Evolutionary conservation across 2,113 vertebrate genomes (phyloP), one percentile per base, ranked within the genome.

Genomic region (Gnathonemus longibarbis): DNA sequence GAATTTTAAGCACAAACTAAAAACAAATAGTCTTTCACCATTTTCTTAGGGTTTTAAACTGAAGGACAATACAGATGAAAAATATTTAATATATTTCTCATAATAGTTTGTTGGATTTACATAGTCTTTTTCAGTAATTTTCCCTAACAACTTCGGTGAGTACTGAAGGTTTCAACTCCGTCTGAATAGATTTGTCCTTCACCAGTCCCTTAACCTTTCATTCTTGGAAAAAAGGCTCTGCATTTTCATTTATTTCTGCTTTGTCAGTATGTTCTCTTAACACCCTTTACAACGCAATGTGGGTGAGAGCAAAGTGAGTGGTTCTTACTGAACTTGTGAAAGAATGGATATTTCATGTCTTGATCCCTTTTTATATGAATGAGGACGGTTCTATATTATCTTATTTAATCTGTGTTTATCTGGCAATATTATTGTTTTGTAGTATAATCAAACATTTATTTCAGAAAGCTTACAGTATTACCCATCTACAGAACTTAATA

Each of bases 141-240:
- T 48, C 11, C 7, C 70, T 49, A 10, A 2, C 35, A 74, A 50
- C 74, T 46, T 83, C 66, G 21, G 8, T 88, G 50, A 88, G 74
- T 86, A 45, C 70, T 5, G 46, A 27, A 74, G 66, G 31, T 77
- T 77, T 77, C 48, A 90, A 85, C 77, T 88, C 74, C 58, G 49
- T 88, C 80, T 74, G 42, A 87, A 92, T 88, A 90, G 74, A 80
- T 80, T 17, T 80, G 31, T 42, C 74, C 91, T 90, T 87, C 62
- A 91, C 83, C 52, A 89, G 9, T 90, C 66, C 58, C 50, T 87
- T 84, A 92, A 92, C 89, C 77, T 53, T 31, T 39, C 35, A 35
- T 80, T 42, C 62, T 13, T 70, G 62, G 35, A 42, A 80, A 80
- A 80, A 42, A 19, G 35, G 74, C 31, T 80, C 35, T 42, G 35